Conservation (phyloP, 2,797 vertebrate species). For the Halcyon chelicuti region DNA sequence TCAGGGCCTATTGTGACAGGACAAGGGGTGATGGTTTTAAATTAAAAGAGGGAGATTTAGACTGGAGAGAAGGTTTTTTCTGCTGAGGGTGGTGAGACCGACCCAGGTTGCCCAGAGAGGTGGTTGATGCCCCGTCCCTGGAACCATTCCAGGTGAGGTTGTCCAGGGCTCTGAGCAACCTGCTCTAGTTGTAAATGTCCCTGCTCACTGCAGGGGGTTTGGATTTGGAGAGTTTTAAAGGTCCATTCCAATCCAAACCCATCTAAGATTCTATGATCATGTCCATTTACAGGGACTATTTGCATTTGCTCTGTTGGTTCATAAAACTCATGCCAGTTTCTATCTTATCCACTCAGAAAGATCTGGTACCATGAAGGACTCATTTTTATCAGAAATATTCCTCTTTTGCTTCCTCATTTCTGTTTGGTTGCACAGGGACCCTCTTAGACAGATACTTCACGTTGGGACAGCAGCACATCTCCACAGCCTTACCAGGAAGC, state of each 20-base stretch:
- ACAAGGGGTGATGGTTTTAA: not conserved
- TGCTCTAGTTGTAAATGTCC: not conserved
- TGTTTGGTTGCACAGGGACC: not conserved
- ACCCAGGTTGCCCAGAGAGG: not conserved
- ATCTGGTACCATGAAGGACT: not conserved
- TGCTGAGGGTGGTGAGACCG: not conserved
- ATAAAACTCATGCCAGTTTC: not conserved
- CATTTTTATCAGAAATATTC: not conserved
- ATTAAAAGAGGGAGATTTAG: not conserved
- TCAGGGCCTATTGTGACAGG: not conserved
- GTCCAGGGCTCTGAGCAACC: not conserved
- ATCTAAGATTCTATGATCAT: not conserved
- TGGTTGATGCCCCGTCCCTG: not conserved
- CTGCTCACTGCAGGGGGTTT: not conserved
- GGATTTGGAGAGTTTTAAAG: not conserved
- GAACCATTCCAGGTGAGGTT: not conserved
- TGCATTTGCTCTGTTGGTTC: not conserved
- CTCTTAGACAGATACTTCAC: not conserved
- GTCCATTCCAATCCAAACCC: not conserved
- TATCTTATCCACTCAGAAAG: not conserved
- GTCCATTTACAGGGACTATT: not conserved
- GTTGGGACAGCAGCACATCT: not conserved
- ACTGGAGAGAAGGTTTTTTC: not conserved
- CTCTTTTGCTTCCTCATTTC: not conserved
- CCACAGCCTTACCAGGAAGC: not conserved